Base-by-base conservation (phyloP, 2,797 vertebrate genomes). In the Tragelaphus eurycerus region DNA sequence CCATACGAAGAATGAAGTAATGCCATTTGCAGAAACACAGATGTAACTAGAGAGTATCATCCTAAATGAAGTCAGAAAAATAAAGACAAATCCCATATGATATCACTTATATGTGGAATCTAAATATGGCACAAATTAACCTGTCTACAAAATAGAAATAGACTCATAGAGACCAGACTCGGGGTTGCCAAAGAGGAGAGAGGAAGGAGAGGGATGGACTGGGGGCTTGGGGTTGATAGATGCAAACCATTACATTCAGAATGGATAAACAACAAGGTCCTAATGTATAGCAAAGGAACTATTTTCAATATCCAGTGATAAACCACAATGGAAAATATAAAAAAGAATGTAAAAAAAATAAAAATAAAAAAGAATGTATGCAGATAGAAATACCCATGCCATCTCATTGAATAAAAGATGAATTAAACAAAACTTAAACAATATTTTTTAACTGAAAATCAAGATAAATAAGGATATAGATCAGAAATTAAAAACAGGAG, bases 401-500 rank as follows among this genome's bases (percentile, higher is more conserved):
- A 52, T 88, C 23, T 84, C 55, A 67, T 0, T 43, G 25, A 90
- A 71, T 15, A 93, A 94, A 95, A 13, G 12, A 55, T 54, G 21
- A n/a, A 2, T 9, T 23, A 52, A 74, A 25, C 38, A 64, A 76
- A 46, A 82, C 2, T 12, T 60, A 3, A 31, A 23, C 5, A 64
- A 54, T 38, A 88, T 89, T 50, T 88, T 82, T 90, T 48, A 92
- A 50, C 23, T 81, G 38, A 94, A 97, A 94, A 81, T 83, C 21
- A 92, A 89, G 46, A 62, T 64, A 67, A 46, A 48, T 90, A 43
- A 60, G 85, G 64, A 84, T 27, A 67, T 7, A 83, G 74, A 83
- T 46, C 2, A 64, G 16, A 82, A 91, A 74, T 21, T 13, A 89
- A 82, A 62, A 92, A 52, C 29, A 83, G 74, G 11, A 78, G 12